Percentiles rank a stretch among this genome's conserved stretches.
These are phyloP conservation scores for Cantharis nigra DNA, from an alignment of 2,888 invertebrate species.

Conservation along the genomic window DNA sequence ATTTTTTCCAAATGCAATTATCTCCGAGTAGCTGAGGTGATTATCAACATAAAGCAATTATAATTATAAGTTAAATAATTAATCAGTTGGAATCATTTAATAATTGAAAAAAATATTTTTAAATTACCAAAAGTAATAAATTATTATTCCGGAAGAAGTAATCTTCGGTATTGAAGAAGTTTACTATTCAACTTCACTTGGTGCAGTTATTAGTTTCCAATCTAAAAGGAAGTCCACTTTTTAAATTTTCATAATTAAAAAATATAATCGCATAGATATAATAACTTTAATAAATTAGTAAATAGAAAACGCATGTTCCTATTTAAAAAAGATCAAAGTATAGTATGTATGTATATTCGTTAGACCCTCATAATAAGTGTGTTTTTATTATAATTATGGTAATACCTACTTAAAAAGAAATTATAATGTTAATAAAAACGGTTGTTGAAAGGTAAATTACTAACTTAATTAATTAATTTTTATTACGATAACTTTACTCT, in stretches of 20 bases:
- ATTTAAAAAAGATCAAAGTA: background rate
- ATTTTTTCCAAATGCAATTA: too few species aligned
- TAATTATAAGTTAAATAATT: background rate
- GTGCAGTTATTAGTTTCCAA: background rate
- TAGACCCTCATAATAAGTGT: background rate
- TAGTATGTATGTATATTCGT: background rate
- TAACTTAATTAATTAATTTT: background rate
- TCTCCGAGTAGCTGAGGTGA: too few species aligned
- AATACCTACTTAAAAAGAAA: background rate
- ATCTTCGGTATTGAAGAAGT: background rate
- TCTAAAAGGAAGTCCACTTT: background rate
- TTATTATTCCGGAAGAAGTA: background rate
- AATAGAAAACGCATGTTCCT: background rate
- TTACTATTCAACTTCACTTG: background rate
- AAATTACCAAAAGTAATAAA: background rate
- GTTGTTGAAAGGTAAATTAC: background rate
- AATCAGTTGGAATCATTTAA: background rate
- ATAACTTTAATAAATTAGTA: background rate
- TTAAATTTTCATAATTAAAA: background rate
- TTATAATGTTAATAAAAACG: background rate
- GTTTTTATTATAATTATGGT: background rate
- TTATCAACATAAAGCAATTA: background rate
- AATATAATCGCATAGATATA: background rate
- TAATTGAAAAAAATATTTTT: background rate
- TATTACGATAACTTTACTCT: background rate